Base-by-base conservation (phyloP, 2,888 invertebrate species). In the Polylopha cassiicola region DNA sequence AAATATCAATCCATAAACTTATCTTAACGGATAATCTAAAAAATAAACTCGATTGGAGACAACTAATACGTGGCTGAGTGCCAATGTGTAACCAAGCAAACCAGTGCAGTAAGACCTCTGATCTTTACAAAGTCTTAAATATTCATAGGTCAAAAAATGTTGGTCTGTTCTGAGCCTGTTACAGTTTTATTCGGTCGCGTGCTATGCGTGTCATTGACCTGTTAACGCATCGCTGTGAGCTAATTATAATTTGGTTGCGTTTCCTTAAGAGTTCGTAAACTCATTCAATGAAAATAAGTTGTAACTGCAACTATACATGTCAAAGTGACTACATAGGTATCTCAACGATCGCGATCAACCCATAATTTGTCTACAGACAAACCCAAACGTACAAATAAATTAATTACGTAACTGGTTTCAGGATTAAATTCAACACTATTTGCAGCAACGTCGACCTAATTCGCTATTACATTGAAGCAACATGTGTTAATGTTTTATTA, bases 191-290 rank as follows among this genome's bases (percentile, higher is more conserved):
- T 61, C 60, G 63, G 62, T 61, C 58, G 63, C 61, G 51, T 56
- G 53, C 55, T 48, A 55, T 54, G 47, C 53, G 68, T 77, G 82
- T 82, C 82, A 81, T 77, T 82, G 82, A 79, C 80, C 82, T 59
- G 65, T 73, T 77, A 78, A 78, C 74, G 73, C 73, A 74, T 73
- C 66, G 66, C 69, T 69, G 56, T 63, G 66, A 62, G 69, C 74
- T 81, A 80, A 82, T 81, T 78, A 75, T 81, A 79, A 73, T 65
- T 62, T 61, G 51, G 57, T 56, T 60, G 60, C 55, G 61, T 70
- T 74, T 78, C 73, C 73, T 71, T 67, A 65, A 59, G 55, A 58
- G 61, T 46, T 43, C 37, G 33, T 39, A 38, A 20, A 18, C 29
- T 23, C 42, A 27, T 37, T 42, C 29, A 15, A 20, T 21, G 4